Evolutionary conservation across 2,113 vertebrate species (phyloP).

Genomic region (Pycnonotus jocosus): DNA sequence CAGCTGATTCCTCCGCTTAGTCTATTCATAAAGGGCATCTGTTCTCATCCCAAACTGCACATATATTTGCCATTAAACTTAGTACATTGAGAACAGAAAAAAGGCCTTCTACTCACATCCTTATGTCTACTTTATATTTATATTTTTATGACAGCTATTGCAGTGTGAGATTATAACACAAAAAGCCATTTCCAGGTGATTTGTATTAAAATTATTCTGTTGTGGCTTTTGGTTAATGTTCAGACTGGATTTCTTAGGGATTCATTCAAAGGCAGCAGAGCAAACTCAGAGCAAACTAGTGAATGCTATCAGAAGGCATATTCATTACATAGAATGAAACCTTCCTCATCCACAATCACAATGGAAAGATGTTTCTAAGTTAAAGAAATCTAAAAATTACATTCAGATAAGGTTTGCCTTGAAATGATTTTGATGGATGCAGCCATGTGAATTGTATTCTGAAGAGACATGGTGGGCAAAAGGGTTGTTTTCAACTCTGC

Average conservation of each 20-base stretch:
- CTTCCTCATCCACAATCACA: background rate
- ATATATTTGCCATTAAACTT: background rate
- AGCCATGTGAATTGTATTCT: background rate
- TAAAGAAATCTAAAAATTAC: background rate
- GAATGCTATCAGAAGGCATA: background rate
- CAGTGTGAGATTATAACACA: background rate
- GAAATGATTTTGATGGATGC: background rate
- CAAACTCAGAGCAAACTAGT: conserved; percentile 8
- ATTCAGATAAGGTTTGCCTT: background rate
- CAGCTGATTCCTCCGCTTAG: conserved; percentile 37
- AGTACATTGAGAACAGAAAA: background rate
- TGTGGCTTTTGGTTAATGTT: conserved; percentile 24
- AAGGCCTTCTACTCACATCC: background rate
- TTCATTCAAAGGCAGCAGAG: background rate
- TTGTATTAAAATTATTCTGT: conserved; percentile 32
- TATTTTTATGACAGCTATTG: conserved; percentile 28
- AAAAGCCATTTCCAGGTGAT: conserved; percentile 1
- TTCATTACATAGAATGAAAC: background rate
- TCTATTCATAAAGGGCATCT: conserved; percentile 28
- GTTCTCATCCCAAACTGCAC: background rate
- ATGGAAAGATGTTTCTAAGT: background rate
- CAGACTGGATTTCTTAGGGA: background rate
- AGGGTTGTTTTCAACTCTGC: background rate
- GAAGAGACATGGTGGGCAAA: background rate
- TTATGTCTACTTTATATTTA: background rate